Conservation (phyloP, 2,113 vertebrate species). For the Halcyon senegalensis region DNA sequence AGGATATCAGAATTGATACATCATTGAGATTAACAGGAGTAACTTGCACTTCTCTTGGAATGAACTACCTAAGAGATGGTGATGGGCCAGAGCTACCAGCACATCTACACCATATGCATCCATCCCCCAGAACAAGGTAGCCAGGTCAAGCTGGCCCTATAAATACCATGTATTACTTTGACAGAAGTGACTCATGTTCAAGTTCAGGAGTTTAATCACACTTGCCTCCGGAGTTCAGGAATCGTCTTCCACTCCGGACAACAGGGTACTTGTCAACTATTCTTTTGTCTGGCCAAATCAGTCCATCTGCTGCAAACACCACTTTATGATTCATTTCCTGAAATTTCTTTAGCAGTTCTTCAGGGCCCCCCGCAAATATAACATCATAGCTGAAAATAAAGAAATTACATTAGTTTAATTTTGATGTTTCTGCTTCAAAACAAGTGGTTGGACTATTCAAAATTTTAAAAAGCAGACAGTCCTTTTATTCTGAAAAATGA, state of each 20-base stretch:
- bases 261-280: conserved; percentile 91
- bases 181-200: neutral
- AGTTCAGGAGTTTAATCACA: neutral
- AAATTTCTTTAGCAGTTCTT: conserved; percentile 93
- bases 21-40: neutral
- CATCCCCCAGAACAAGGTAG: neutral
- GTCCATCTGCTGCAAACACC: conserved; percentile 90
- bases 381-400: conserved; percentile 87
- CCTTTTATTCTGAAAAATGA: neutral
- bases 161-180: neutral
- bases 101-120: neutral
- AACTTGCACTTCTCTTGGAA: neutral
- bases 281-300: conserved; percentile 93
- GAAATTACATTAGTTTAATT: neutral
- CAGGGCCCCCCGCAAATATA: conserved; percentile 91
- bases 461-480: neutral
- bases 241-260: conserved; percentile 91
- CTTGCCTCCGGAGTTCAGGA: conserved; percentile 95
- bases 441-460: neutral
- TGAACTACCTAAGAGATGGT: neutral
- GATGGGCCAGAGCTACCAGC: neutral
- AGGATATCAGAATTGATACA: neutral
- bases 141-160: neutral
- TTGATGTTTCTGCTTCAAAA: neutral
- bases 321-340: conserved; percentile 90